phyloP scores from a whole-genome alignment of 2,797 vertebrate genomes.

The Aplochiton taeniatus region DNA sequence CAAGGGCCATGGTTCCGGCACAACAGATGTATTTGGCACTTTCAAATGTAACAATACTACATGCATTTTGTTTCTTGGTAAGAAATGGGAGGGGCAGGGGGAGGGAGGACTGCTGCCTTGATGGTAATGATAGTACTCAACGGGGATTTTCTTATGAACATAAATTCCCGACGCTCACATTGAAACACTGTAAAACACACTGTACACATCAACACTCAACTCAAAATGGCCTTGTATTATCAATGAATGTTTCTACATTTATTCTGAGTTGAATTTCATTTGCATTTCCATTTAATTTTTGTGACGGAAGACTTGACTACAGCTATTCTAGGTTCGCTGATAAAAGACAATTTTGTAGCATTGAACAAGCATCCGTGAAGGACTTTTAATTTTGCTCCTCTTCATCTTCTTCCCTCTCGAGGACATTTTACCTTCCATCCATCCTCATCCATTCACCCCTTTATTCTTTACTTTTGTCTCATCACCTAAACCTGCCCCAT shows the following conservation, averaged over 20 bases:
- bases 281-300: conserved; percentile 34
- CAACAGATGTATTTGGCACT: conserved; percentile 38
- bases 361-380: conserved; percentile 54
- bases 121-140: conserved; percentile 27
- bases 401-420: conserved; percentile 18
- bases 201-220: conserved; percentile 62
- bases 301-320: conserved; percentile 50
- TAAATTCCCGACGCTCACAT: conserved; percentile 52
- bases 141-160: conserved; percentile 29
- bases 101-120: conserved; percentile 24
- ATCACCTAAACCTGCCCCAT: conserved; percentile 9
- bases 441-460: conserved; percentile 18
- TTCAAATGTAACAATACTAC: conserved; percentile 44
- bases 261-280: conserved; percentile 48
- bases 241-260: conserved; percentile 73
- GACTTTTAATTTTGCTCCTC: conserved; percentile 37
- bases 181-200: conserved; percentile 65
- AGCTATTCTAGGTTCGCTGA: conserved; percentile 59
- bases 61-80: conserved; percentile 29
- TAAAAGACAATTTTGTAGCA: conserved; percentile 64
- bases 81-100: not conserved
- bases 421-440: not conserved
- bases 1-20: conserved; percentile 38
- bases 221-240: conserved; percentile 73
- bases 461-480: conserved; percentile 16